Conservation (phyloP, 1,140 invertebrate species). For the Thalassaphorura encarpata region DNA sequence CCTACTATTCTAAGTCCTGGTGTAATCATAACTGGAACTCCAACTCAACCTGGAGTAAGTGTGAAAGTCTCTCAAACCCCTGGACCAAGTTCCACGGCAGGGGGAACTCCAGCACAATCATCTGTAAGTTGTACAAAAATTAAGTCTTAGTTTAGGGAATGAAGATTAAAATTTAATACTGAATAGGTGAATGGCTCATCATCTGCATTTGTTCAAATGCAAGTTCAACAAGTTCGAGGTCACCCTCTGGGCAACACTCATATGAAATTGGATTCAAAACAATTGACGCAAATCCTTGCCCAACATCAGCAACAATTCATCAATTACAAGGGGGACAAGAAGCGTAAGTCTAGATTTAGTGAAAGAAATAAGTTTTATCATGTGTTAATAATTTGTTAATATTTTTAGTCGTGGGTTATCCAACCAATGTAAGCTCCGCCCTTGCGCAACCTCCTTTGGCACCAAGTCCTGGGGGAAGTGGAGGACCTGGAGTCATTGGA, state of each 20-base stretch:
- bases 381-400: too few species aligned
- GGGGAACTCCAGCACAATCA: background rate
- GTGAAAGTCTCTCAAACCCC: background rate
- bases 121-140: background rate
- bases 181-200: background rate
- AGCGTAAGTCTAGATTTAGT: slow-evolving; percentile 1
- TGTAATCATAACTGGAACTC: background rate
- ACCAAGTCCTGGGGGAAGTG: background rate
- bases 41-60: background rate
- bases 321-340: slow-evolving; percentile 18
- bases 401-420: too few species aligned
- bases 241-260: slow-evolving; percentile 8
- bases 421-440: too few species aligned
- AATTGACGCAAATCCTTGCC: slow-evolving; percentile 27
- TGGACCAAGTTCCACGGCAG: background rate
- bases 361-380: background rate
- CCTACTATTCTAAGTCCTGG: background rate
- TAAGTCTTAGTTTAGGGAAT: background rate
- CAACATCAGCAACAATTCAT: slow-evolving; percentile 27
- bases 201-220: background rate
- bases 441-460: too few species aligned
- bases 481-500: slow-evolving; percentile 2
- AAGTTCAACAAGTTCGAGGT: slow-evolving; percentile 4
- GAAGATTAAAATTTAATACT: too few species aligned
- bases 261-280: slow-evolving; percentile 23